These are phyloP conservation scores for Cottus gobio DNA, from an alignment of 2,113 vertebrate genomes.

Conservation along the genomic window DNA sequence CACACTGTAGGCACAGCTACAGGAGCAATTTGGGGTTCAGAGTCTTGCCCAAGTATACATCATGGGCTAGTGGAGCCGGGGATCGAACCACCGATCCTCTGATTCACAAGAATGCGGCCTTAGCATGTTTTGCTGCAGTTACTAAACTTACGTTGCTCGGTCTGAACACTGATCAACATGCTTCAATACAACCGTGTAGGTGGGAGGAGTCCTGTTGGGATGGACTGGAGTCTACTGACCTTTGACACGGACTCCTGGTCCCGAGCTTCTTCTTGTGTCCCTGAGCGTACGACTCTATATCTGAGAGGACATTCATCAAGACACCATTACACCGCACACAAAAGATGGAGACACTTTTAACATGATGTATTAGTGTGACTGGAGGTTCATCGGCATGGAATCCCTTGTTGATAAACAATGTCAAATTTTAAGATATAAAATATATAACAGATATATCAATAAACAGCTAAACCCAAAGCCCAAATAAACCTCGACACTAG, in stretches of 20 bases:
- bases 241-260: constrained; percentile 85
- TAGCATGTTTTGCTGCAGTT: not conserved
- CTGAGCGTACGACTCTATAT: constrained; percentile 84
- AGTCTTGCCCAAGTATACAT: too few species aligned
- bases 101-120: not conserved
- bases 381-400: not conserved
- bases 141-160: not conserved
- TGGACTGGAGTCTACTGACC: constrained; percentile 74
- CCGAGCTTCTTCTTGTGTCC: constrained; percentile 89
- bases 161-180: not conserved
- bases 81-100: too few species aligned
- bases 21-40: too few species aligned
- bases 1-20: too few species aligned
- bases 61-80: too few species aligned
- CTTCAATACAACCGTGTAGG: not conserved
- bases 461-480: too few species aligned
- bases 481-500: too few species aligned
- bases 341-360: not conserved
- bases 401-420: not conserved
- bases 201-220: not conserved
- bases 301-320: constrained; percentile 60
- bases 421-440: not conserved
- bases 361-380: not conserved
- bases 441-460: not conserved
- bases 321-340: not conserved